Base-by-base conservation (phyloP, 2,113 vertebrate genomes). In the Clinocottus analis region DNA sequence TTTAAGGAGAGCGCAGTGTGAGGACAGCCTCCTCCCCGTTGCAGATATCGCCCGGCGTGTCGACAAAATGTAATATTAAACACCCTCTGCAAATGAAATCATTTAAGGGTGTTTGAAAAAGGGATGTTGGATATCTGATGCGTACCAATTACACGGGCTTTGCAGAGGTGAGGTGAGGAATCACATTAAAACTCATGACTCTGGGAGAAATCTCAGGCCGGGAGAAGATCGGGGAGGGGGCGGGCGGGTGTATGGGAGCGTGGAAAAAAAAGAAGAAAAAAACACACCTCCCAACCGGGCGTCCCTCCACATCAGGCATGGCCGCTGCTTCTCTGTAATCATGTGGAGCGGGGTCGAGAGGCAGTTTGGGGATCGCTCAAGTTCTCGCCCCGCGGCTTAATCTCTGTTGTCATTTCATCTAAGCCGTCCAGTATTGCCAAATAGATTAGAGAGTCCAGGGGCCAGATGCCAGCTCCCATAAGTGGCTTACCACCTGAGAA, bases 11-110 rank as follows among this genome's bases (percentile, higher is more conserved):
- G 89, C 60, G 41, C 47, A 43, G 76, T n/a, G 43, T 8, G 75
- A 80, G 82, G 80, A 86, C 74, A 70, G 58, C 78, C 82, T 89
- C 65, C 11, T 9, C 12, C 79, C 72, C 11, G 3, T 63, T 71
- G 85, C 84, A 85, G 85, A 91, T 71, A 74, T 70, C 74, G 74
- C 82, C 33, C 58, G 12, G 70, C 63, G 25, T 85, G 88, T 89
- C 78, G 78, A 84, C 83, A 62, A 79, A 89, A 91, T 91, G 93
- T 89, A 92, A 92, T 90, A 94, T 92, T 93, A 90, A 93, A 92
- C 87, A 92, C 58, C 69, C 61, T n/a, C 81, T 72, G 90, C 77
- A 90, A 93, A 93, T 90, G 77, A 90, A 93, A 92, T 92, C 85
- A 89, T 91, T 90, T 92, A 92, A 79, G 78, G 84, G 62, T 62